These are phyloP conservation scores for Acleris emargana DNA, from an alignment of 2,888 invertebrate species.

Conservation along the genomic window DNA sequence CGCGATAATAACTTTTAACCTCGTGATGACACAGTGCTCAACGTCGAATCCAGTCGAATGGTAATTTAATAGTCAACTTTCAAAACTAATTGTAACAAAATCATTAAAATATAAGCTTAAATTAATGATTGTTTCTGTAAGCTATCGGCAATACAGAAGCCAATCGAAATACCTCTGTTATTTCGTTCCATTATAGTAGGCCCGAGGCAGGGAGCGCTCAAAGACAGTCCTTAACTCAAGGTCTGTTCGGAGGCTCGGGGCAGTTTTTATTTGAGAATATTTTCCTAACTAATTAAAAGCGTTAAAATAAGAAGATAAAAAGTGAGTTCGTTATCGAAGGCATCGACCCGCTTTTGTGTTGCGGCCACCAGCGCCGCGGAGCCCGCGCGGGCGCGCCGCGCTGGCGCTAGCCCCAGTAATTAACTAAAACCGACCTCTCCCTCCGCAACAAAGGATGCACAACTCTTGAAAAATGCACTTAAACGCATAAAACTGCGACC, in stretches of 20 bases:
- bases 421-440: conserved; percentile 71
- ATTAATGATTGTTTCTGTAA: conserved; percentile 62
- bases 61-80: conserved; percentile 43
- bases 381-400: conserved; percentile 53
- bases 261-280: conserved; percentile 81
- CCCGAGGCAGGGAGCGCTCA: conserved; percentile 67
- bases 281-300: conserved; percentile 84
- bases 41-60: background rate
- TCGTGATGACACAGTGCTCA: conserved; percentile 4
- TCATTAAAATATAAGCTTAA: conserved; percentile 58
- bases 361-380: conserved; percentile 69
- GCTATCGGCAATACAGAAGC: conserved; percentile 73
- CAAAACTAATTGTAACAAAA: conserved; percentile 52
- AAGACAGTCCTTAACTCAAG: conserved; percentile 71
- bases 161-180: conserved; percentile 68
- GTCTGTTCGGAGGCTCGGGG: conserved; percentile 59
- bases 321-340: conserved; percentile 80
- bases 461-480: conserved; percentile 61
- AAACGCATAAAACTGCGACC: conserved; percentile 53
- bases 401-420: conserved; percentile 72
- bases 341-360: conserved; percentile 81
- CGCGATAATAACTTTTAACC: conserved; percentile 7
- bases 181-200: conserved; percentile 64
- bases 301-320: conserved; percentile 82
- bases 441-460: conserved; percentile 62